Base-by-base conservation (phyloP, 2,113 vertebrate genomes). In the Catharus minimus region DNA sequence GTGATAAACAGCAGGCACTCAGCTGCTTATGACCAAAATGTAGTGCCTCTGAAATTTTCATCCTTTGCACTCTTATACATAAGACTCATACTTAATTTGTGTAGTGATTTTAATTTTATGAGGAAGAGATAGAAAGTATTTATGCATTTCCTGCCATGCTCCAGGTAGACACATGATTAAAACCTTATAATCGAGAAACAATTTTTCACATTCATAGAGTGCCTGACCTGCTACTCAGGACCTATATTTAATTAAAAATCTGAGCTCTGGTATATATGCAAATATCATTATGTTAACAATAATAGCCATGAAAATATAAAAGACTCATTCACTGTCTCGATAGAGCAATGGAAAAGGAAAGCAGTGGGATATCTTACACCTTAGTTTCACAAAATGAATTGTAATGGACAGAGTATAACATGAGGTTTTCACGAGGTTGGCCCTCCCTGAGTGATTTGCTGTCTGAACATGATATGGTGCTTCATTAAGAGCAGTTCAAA, bases 231-330 rank as follows among this genome's bases (percentile, higher is more conserved):
- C 66, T 84, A 39, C 44, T 82, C 22, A 68, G 38, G 33, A 72
- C 57, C 24, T 44, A n/a, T 72, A 72, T 93, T 75, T 75, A 92
- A 92, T 93, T 94, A 90, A 90, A 82, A 94, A 60, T 64, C 27
- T 82, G 61, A 75, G 49, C 19, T 72, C 20, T 75, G 4, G 20
- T 67, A 57, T 11, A 11, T 30, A n/a, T 55, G 12, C 14, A 89
- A 84, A 85, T 86, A 78, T 50, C 9, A 68, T 74, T 74, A 56
- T 27, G 23, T 64, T 69, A 82, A 62, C 49, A 74, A n/a, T 61
- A 67, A 84, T 55, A 67, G 9, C 41, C 69, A 75, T 8, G 6
- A 83, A 83, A 94, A 82, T 24, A 21, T 72, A 49, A 73, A 77
- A 91, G 62, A 78, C 11, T 68, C n/a, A 74, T 71, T 36, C 22